Conservation (phyloP, 2,888 invertebrate genomes). For the Chalcosyrphus nemorum region DNA sequence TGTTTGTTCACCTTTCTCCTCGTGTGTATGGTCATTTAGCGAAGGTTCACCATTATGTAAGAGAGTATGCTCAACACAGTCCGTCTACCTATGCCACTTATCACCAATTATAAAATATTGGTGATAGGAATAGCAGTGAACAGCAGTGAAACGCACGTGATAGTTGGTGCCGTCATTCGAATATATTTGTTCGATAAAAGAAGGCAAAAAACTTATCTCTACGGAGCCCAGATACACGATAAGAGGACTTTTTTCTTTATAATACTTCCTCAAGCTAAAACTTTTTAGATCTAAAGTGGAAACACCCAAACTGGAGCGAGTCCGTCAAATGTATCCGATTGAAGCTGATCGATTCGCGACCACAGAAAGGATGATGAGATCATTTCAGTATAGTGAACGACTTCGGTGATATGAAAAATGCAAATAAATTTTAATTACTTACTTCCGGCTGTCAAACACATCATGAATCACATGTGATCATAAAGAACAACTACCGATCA, state of each 20-base stretch:
- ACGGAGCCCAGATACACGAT: constrained; percentile 17
- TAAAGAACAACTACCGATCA: neutral
- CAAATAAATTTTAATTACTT: neutral
- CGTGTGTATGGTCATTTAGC: constrained; percentile 11
- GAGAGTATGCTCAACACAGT: constrained; percentile 15
- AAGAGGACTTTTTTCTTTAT: neutral
- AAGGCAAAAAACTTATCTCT: constrained; percentile 29
- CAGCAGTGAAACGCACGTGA: constrained; percentile 28
- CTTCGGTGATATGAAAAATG: neutral
- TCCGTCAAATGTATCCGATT: neutral
- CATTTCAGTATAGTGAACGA: neutral
- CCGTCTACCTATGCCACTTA: constrained; percentile 32
- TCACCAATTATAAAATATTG: constrained; percentile 21
- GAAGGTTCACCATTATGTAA: constrained; percentile 29
- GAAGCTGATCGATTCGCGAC: neutral
- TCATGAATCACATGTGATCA: neutral
- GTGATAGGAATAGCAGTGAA: constrained; percentile 2
- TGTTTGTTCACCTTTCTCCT: constrained; percentile 8
- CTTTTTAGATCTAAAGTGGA: neutral
- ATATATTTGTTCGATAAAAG: constrained; percentile 18
- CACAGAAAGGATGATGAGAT: neutral
- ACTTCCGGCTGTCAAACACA: neutral
- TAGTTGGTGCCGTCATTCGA: constrained; percentile 19
- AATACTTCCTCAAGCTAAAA: neutral
- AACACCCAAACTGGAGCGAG: neutral